These are phyloP conservation scores for Odontophorus gujanensis DNA, from an alignment of 2,113 vertebrate genomes.

Conservation along the genomic window DNA sequence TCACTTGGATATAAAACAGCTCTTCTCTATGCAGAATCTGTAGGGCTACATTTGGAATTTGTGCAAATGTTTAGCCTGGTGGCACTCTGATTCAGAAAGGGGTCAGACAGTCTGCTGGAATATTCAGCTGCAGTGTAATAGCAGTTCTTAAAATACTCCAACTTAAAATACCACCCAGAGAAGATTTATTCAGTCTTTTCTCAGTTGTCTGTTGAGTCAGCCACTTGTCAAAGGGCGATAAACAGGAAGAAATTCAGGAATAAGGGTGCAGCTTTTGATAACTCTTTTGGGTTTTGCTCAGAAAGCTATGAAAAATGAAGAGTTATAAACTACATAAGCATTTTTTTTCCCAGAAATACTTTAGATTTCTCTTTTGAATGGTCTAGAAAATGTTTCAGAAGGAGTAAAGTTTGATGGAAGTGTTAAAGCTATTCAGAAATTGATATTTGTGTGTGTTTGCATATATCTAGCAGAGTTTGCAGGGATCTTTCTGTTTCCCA, in stretches of 20 bases:
- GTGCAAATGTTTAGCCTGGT: slow-evolving; percentile 21
- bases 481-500: not conserved
- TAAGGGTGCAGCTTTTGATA: not conserved
- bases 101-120: slow-evolving; percentile 36
- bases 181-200: slow-evolving; percentile 51
- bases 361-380: slow-evolving; percentile 32
- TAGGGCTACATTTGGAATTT: not conserved
- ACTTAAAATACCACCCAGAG: slow-evolving; percentile 40
- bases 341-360: not conserved
- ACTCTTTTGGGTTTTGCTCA: not conserved
- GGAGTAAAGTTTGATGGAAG: not conserved
- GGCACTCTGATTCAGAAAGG: slow-evolving; percentile 2
- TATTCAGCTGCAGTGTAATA: slow-evolving; percentile 36
- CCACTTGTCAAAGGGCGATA: slow-evolving; percentile 21
- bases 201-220: slow-evolving; percentile 53
- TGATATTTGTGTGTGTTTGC: not conserved
- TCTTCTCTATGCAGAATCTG: not conserved
- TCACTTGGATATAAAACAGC: not conserved
- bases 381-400: not conserved
- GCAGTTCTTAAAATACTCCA: slow-evolving; percentile 42
- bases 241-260: slow-evolving; percentile 18
- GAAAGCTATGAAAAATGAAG: not conserved
- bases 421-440: not conserved
- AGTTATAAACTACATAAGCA: not conserved
- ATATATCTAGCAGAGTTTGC: not conserved